Conservation (phyloP, 2,113 vertebrate species). For the Planiliza haematocheilus region DNA sequence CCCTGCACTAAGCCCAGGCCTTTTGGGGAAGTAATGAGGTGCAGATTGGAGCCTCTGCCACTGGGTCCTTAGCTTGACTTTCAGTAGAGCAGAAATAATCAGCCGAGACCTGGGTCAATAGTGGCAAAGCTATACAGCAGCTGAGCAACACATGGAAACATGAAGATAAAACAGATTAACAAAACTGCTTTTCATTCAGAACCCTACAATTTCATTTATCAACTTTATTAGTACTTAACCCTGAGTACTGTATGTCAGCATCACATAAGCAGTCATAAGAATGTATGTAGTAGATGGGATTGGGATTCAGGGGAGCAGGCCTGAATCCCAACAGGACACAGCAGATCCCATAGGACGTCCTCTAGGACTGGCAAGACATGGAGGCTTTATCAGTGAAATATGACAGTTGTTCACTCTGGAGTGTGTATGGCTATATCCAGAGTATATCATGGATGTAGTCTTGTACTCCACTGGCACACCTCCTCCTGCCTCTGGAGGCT, state of each 20-base stretch:
- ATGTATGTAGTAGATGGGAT: background rate
- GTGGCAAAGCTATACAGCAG: constrained; percentile 42
- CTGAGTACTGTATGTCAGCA: background rate
- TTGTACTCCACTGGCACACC: constrained; percentile 20
- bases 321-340: constrained; percentile 38
- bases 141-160: constrained; percentile 46
- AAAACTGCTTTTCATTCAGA: constrained; percentile 13
- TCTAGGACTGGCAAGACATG: constrained; percentile 29
- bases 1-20: constrained; percentile 78
- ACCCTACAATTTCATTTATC: background rate
- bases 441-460: constrained; percentile 44
- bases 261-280: background rate
- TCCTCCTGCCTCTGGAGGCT: constrained; percentile 48
- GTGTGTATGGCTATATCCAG: constrained; percentile 43
- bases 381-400: constrained; percentile 52
- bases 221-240: background rate
- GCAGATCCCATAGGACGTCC: constrained; percentile 25
- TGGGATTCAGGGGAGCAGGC: background rate
- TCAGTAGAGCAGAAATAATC: constrained; percentile 73
- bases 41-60: constrained; percentile 72
- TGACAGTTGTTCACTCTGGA: constrained; percentile 54
- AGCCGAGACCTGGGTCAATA: constrained; percentile 60
- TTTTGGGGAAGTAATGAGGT: constrained; percentile 83
- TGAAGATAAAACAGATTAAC: constrained; percentile 55
- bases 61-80: constrained; percentile 63